A percentile compares a stretch with the other conserved stretches of the same genome.
Evolutionary conservation across 2,888 invertebrate genomes (phyloP).

Genomic region (Stenurella melanura): DNA sequence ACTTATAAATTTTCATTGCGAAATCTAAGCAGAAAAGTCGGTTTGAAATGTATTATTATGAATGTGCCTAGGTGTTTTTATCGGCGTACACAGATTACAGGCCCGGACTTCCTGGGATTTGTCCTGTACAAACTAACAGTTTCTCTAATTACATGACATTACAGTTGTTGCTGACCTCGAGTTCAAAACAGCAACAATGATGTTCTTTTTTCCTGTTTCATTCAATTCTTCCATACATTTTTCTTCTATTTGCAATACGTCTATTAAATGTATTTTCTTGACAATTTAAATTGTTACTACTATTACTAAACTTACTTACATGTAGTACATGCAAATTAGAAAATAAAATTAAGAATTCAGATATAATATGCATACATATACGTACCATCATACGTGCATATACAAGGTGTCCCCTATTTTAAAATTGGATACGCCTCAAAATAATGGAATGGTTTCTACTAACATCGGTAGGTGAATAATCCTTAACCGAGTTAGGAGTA

Average conservation of each 20-base stretch:
- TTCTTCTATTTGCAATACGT: background rate
- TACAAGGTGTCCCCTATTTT: no score
- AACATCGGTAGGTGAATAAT: no score
- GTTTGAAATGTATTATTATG: conserved; percentile 43
- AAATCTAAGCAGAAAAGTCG: conserved; percentile 10
- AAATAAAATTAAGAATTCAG: no score
- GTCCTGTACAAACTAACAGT: conserved; percentile 64
- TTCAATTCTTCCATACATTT: background rate
- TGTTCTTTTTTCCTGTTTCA: background rate
- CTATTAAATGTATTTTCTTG: no score
- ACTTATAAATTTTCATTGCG: background rate
- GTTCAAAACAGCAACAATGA: conserved; percentile 53
- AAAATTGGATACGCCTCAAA: no score
- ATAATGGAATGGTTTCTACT: no score
- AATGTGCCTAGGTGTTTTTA: conserved; percentile 51
- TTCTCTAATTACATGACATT: conserved; percentile 66
- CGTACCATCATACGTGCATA: no score
- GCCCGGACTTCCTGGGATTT: conserved; percentile 59
- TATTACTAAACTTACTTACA: no score
- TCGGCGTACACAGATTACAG: conserved; percentile 65
- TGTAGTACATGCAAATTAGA: no score
- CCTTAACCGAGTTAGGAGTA: no score
- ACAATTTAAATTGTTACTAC: no score
- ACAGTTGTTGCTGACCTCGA: conserved; percentile 62
- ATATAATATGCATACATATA: no score